Evolutionary conservation across 2,113 vertebrate genomes (phyloP).

Genomic region (Macrotis lagotis): DNA sequence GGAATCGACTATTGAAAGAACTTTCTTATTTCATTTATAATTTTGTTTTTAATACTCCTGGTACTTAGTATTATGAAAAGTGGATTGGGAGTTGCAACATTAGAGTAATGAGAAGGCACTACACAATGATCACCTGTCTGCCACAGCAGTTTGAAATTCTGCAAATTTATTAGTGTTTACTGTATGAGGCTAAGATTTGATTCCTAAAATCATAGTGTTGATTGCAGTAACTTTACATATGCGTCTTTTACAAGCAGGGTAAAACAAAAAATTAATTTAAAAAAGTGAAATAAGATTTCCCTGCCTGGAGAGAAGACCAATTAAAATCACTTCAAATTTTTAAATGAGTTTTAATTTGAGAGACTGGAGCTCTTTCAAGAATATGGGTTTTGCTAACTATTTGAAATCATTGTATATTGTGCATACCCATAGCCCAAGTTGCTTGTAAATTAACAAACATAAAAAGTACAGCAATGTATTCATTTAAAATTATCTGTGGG

Average conservation of each 20-base stretch:
- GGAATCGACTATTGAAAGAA: conserved; percentile 69
- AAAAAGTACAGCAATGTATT: conserved; percentile 34
- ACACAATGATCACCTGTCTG: conserved; percentile 48
- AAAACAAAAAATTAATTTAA: conserved; percentile 80
- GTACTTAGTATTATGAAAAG: conserved; percentile 49
- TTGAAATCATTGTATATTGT: conserved; percentile 49
- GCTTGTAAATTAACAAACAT: conserved; percentile 72
- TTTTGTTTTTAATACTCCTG: conserved; percentile 57
- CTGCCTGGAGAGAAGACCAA: conserved; percentile 67
- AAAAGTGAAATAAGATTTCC: conserved; percentile 78
- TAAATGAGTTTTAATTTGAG: conserved; percentile 81
- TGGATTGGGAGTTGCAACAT: conserved; percentile 22
- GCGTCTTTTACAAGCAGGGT: conserved; percentile 64
- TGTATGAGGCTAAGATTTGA: background rate
- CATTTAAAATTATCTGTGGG: conserved; percentile 47
- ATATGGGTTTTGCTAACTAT: conserved; percentile 63
- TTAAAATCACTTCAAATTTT: conserved; percentile 78
- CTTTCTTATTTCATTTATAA: conserved; percentile 64
- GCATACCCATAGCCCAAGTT: conserved; percentile 23
- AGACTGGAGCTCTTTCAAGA: conserved; percentile 72
- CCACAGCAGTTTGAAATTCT: conserved; percentile 1
- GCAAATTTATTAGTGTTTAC: conserved; percentile 51
- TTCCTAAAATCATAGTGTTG: conserved; percentile 59
- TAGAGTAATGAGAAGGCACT: conserved; percentile 23
- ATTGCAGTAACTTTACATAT: conserved; percentile 62